A percentile compares a stretch with the other conserved stretches of the same genome.
phyloP scores from a whole-genome alignment of 2,888 invertebrate species.

The Elaeidobius kamerunicus region DNA sequence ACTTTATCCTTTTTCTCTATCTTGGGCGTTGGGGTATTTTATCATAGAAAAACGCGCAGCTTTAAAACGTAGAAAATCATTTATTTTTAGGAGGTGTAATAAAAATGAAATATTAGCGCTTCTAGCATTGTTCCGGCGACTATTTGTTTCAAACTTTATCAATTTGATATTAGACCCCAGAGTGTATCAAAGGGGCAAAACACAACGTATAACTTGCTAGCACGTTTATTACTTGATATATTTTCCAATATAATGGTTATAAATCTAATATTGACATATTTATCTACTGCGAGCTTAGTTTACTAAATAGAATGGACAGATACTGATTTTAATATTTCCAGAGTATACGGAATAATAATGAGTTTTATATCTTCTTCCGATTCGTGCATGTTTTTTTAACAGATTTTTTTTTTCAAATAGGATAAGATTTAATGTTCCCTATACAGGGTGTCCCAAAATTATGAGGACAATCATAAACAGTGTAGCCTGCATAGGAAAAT shows the following conservation, averaged over 20 bases:
- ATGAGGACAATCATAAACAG: too few relatives aligned
- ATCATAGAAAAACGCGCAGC: constrained; percentile 30
- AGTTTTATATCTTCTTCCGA: too few relatives aligned
- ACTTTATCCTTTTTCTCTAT: constrained; percentile 25
- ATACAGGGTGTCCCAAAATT: too few relatives aligned
- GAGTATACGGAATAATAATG: too few relatives aligned
- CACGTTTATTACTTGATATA: constrained; percentile 23
- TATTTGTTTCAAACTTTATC: constrained; percentile 32
- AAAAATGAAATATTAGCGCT: constrained; percentile 30
- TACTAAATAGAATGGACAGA: neutral
- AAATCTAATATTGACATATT: constrained; percentile 16
- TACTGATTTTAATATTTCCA: too few relatives aligned
- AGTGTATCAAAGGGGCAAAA: constrained; percentile 30
- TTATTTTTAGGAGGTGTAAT: constrained; percentile 28
- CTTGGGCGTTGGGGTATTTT: constrained; percentile 24
- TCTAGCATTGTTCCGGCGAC: constrained; percentile 28
- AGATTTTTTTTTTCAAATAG: too few relatives aligned
- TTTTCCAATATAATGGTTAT: constrained; percentile 17
- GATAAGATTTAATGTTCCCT: too few relatives aligned
- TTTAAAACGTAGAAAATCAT: constrained; percentile 31
- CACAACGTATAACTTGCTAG: constrained; percentile 18
- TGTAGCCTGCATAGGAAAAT: too few relatives aligned
- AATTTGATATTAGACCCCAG: constrained; percentile 30
- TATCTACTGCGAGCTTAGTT: constrained; percentile 1
- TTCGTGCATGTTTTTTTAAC: too few relatives aligned